Percentiles rank a stretch among this genome's conserved stretches.
phyloP scores from a whole-genome alignment of 2,888 invertebrate genomes.

The Cyaniris semiargus region DNA sequence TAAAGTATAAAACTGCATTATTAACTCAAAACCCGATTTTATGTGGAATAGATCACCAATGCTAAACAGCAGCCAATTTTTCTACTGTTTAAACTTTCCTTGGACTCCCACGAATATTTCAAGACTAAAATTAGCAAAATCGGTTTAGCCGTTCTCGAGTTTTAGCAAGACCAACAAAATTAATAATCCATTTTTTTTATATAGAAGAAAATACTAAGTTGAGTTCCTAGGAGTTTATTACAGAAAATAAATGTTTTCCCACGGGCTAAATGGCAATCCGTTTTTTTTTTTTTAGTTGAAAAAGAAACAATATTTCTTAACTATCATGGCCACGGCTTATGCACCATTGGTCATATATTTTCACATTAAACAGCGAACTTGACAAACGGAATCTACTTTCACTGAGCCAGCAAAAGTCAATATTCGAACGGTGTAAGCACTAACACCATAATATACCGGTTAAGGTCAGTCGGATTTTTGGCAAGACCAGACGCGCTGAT shows the following conservation, averaged over 20 bases:
- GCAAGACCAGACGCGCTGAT: neutral
- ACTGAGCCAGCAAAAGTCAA: neutral
- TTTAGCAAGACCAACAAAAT: no score
- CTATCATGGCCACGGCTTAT: neutral
- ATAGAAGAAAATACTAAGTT: neutral
- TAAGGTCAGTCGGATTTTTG: constrained; percentile 3
- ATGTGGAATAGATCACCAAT: no score
- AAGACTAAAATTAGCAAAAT: no score
- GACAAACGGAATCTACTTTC: neutral
- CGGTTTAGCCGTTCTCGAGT: no score
- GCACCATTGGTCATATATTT: neutral
- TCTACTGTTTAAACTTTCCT: no score
- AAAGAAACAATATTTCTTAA: no score
- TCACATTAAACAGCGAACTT: neutral
- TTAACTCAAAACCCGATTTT: no score
- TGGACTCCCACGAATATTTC: no score
- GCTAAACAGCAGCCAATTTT: no score
- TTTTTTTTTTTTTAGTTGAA: no score
- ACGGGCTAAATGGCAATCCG: neutral
- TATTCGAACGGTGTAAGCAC: neutral
- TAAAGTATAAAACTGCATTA: no score
- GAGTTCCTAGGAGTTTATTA: neutral
- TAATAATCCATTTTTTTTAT: no score
- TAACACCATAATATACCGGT: neutral
- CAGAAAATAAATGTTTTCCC: neutral